Evolutionary conservation across 2,888 invertebrate species (phyloP).

Genomic region (Myopa tessellatipennis): DNA sequence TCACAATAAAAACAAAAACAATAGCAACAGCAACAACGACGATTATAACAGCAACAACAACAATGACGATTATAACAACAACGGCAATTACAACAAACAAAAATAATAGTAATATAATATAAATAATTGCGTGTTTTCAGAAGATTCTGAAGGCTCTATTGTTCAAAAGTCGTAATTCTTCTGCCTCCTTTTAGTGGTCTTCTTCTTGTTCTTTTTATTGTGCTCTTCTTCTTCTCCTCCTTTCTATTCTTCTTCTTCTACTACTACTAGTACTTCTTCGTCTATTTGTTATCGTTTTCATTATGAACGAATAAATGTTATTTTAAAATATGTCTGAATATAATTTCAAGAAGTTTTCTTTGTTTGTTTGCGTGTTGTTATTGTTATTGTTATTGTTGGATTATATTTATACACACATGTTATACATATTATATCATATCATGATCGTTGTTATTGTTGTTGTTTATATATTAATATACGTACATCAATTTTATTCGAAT

Average conservation of each 20-base stretch:
- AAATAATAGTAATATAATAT: background rate
- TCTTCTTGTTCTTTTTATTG: background rate
- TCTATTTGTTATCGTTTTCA: no score
- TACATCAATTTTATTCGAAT: no score
- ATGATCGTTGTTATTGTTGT: background rate
- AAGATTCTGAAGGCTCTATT: no score
- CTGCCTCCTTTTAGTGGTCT: background rate
- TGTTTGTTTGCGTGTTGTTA: background rate
- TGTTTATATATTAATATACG: background rate
- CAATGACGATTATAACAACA: background rate
- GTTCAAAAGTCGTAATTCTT: no score
- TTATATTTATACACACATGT: no score
- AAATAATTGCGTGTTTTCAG: no score
- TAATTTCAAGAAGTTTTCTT: background rate
- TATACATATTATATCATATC: background rate
- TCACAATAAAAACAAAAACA: background rate
- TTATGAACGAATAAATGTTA: no score
- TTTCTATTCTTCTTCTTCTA: background rate
- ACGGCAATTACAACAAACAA: background rate
- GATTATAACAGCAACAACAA: background rate
- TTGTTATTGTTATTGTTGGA: no score
- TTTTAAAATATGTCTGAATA: no score
- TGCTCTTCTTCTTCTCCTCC: background rate
- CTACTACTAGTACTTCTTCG: background rate
- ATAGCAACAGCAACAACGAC: background rate